These are phyloP conservation scores for Mizuhopecten yessoensis DNA, from an alignment of 1,140 invertebrate genomes.

Conservation along the genomic window DNA sequence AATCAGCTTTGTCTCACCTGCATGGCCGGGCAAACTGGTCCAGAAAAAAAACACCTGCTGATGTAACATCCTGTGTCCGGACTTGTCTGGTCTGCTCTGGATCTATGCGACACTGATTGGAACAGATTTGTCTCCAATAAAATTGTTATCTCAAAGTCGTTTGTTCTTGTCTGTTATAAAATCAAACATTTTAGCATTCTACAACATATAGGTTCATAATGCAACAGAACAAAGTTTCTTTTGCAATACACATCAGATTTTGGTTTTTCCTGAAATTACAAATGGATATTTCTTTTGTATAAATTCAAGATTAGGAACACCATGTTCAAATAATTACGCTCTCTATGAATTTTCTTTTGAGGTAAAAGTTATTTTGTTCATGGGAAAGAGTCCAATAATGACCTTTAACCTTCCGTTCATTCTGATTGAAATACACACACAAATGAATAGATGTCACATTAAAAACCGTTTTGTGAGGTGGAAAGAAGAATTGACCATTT, in stretches of 20 bases:
- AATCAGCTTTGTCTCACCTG: constrained; percentile 12
- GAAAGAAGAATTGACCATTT: background rate
- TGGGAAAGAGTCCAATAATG: background rate
- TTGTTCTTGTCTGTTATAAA: too few species aligned
- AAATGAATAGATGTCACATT: background rate
- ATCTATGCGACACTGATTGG: background rate
- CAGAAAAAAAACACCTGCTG: constrained; percentile 14
- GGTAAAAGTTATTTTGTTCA: background rate
- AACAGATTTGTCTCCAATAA: too few species aligned
- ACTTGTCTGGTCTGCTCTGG: background rate
- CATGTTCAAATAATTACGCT: too few species aligned
- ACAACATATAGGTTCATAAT: too few species aligned
- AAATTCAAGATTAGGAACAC: too few species aligned
- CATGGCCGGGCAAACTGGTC: background rate
- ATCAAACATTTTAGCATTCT: too few species aligned
- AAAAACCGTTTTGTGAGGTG: background rate
- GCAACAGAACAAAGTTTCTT: too few species aligned
- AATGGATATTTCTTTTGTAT: too few species aligned
- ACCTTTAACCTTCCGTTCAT: background rate
- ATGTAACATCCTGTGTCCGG: background rate
- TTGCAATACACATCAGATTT: too few species aligned
- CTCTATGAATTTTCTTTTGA: too few species aligned
- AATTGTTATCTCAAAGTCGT: too few species aligned
- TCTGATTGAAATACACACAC: background rate
- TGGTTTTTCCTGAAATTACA: too few species aligned